Evolutionary conservation across 2,113 vertebrate species (phyloP).

Genomic region (Gila orcuttii): DNA sequence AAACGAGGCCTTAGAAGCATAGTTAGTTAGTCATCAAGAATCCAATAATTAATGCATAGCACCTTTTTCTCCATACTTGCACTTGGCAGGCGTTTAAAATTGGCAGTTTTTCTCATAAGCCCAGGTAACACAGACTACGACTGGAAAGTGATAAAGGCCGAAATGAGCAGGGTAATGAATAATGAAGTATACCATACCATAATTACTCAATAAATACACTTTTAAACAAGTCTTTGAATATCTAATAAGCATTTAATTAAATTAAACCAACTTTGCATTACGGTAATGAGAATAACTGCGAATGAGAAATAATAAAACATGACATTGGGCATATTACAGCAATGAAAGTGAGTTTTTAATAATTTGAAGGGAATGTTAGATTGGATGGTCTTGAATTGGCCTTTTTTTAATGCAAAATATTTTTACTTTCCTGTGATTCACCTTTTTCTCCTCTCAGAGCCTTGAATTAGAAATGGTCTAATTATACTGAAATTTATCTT

Average conservation of each 20-base stretch:
- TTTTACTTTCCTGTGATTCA: not conserved
- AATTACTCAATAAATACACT: too few relatives aligned
- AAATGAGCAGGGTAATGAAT: not conserved
- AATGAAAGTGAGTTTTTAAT: not conserved
- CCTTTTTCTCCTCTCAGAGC: not conserved
- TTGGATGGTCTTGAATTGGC: not conserved
- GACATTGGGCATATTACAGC: not conserved
- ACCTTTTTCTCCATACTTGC: not conserved
- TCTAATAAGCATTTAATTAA: too few relatives aligned
- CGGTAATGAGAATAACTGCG: not conserved
- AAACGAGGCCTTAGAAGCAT: too few relatives aligned
- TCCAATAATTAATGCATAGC: too few relatives aligned
- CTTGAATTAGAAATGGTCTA: not conserved
- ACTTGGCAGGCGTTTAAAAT: not conserved
- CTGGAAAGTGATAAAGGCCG: not conserved
- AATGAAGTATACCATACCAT: not conserved
- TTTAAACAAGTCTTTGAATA: too few relatives aligned
- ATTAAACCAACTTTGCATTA: not conserved
- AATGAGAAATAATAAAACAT: not conserved
- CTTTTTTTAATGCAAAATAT: not conserved
- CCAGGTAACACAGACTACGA: too few relatives aligned
- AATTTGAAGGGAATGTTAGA: not conserved
- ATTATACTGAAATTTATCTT: not conserved
- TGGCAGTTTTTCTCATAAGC: not conserved
- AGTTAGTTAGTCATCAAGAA: too few relatives aligned